Evolutionary conservation across 2,113 vertebrate genomes (phyloP).

Genomic region (Upupa epops): DNA sequence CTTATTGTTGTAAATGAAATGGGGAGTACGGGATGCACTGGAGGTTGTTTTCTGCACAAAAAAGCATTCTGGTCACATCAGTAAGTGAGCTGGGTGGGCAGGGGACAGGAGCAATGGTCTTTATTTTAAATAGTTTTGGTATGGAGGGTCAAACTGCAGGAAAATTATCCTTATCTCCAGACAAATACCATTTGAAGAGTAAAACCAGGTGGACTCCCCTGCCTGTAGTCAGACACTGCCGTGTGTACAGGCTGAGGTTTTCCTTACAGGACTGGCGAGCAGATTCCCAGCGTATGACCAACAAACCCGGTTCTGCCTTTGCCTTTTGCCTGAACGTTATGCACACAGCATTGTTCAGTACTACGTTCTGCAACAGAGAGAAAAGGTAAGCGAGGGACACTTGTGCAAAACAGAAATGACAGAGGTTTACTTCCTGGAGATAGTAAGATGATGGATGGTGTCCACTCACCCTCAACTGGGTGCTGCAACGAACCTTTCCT

Average conservation of each 20-base stretch:
- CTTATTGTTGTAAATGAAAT: not conserved
- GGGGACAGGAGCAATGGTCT: not conserved
- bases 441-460: not conserved
- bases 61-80: not conserved
- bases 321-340: not conserved
- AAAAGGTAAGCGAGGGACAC: not conserved
- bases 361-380: not conserved
- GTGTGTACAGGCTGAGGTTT: not conserved
- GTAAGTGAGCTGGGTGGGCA: not conserved
- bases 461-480: not conserved
- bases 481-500: not conserved
- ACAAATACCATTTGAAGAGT: not conserved
- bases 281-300: not conserved
- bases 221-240: not conserved
- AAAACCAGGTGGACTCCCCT: not conserved
- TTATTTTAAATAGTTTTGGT: not conserved
- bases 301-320: not conserved
- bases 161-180: not conserved
- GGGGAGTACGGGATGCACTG: not conserved
- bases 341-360: too few species aligned
- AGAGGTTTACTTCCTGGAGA: slow-evolving; percentile 3
- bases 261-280: not conserved
- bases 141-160: not conserved
- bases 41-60: not conserved
- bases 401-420: not conserved